Evolutionary conservation across 2,113 vertebrate species (phyloP).

Genomic region (Reinhardtius hippoglossoides): DNA sequence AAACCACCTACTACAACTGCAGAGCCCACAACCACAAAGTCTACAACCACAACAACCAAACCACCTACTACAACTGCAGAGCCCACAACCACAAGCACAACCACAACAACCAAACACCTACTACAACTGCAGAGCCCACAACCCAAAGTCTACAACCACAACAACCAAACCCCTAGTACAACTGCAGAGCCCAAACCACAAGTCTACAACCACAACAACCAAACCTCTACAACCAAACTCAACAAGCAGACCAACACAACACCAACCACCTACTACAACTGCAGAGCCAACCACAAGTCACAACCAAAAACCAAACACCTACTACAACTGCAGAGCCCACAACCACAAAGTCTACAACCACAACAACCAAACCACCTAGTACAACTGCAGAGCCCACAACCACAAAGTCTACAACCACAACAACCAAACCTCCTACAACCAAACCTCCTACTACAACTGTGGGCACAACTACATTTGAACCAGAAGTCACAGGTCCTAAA

Average conservation of each 20-base stretch:
- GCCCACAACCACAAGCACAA: neutral
- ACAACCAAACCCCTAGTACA: neutral
- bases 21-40: neutral
- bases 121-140: neutral
- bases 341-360: neutral
- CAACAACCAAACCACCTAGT: neutral
- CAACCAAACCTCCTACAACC: neutral
- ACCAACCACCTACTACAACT: neutral
- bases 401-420: neutral
- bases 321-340: neutral
- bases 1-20: neutral
- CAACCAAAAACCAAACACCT: rapidly evolving
- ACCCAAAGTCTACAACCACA: neutral
- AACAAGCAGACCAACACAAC: neutral
- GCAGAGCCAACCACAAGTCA: neutral
- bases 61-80: neutral
- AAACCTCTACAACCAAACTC: neutral
- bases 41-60: neutral
- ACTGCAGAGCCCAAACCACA: neutral
- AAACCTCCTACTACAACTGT: neutral
- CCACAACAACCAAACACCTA: neutral
- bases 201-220: neutral
- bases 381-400: too few species aligned
- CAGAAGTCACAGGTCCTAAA: neutral
- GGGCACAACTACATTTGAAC: neutral